Evolutionary conservation across 2,888 invertebrate species (phyloP), one percentile per base, ranked within the genome.

Genomic region (Syritta pipiens): DNA sequence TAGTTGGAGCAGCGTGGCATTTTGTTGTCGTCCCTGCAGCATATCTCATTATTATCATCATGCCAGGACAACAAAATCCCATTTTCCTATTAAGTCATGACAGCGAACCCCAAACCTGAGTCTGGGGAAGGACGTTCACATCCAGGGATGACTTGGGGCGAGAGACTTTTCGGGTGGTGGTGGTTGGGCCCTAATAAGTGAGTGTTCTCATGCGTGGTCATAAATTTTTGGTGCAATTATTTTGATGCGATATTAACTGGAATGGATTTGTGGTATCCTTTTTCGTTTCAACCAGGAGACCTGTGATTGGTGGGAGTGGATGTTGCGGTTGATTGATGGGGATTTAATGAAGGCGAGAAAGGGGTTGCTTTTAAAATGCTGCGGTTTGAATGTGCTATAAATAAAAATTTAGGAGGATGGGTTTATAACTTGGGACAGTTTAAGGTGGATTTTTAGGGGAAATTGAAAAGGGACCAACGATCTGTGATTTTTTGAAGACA

Each of bases 171-270:
- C 19, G 37, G 48, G 28, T 6, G 5, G 32, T 49, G 48, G 44
- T 6, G 42, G 51, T 30, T 6, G 28, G 14, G 3, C 30, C 40
- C 26, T 53, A 53, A 55, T 55, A 48, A 57, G 42, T 53, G 72
- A 67, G 77, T 77, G 72, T 53, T 49, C 51, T 81, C 81, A 75
- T 81, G 81, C 75, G 81, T 81, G 81, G 42, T 59, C 63, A 69
- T 75, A 63, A 75, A 63, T 81, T n/a, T n/a, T 79, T 69, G 62
- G 69, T 75, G 75, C 81, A 81, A 81, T 81, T 81, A 79, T 74
- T 72, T 74, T 79, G 74, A 74, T 79, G 62, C 57, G 79, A 68
- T 74, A 79, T 74, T 67, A 74, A 67, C 67, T 67, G 28, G 37
- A 49, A 74, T 51, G 79, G 79, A 68, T 79, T 79, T 48, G 37